Conservation (phyloP, 2,888 invertebrate species). For the Petrolisthes manimaculis region DNA sequence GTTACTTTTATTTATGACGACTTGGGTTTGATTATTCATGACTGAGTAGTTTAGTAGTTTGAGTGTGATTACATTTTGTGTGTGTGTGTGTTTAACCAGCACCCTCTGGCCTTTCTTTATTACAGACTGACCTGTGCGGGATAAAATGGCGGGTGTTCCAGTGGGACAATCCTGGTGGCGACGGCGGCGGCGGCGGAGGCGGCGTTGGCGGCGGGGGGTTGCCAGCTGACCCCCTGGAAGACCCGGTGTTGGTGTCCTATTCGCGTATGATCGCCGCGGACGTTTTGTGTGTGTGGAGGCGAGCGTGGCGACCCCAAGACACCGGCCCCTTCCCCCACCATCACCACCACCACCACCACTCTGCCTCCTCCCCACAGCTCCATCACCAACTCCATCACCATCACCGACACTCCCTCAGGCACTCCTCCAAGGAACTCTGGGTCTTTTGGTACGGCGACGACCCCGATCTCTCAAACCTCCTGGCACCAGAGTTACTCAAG, state of each 20-base stretch:
- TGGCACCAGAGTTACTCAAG: constrained; percentile 63
- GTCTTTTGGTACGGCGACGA: constrained; percentile 93
- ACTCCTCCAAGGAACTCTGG: constrained; percentile 89
- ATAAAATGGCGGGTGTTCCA: constrained; percentile 92
- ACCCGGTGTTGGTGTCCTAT: constrained; percentile 91
- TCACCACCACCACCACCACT: constrained; percentile 63
- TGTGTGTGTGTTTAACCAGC: neutral
- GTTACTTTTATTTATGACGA: neutral
- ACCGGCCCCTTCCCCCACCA: constrained; percentile 50
- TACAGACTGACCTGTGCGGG: constrained; percentile 98
- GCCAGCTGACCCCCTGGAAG: constrained; percentile 78
- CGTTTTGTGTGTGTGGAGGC: constrained; percentile 97
- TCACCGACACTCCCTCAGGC: constrained; percentile 65
- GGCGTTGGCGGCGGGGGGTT: constrained; percentile 47
- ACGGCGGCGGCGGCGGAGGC: constrained; percentile 29
- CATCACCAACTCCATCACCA: constrained; percentile 66
- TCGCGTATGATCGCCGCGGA: constrained; percentile 78
- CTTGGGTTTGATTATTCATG: neutral
- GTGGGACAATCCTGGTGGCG: constrained; percentile 59
- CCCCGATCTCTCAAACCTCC: constrained; percentile 75
- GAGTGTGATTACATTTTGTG: neutral
- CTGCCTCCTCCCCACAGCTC: constrained; percentile 62
- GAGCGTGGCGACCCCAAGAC: constrained; percentile 74
- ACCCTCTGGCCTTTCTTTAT: constrained; percentile 68
- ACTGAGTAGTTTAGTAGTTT: no score